phyloP scores from a whole-genome alignment of 1,140 invertebrate species.

The Penaeus indicus region DNA sequence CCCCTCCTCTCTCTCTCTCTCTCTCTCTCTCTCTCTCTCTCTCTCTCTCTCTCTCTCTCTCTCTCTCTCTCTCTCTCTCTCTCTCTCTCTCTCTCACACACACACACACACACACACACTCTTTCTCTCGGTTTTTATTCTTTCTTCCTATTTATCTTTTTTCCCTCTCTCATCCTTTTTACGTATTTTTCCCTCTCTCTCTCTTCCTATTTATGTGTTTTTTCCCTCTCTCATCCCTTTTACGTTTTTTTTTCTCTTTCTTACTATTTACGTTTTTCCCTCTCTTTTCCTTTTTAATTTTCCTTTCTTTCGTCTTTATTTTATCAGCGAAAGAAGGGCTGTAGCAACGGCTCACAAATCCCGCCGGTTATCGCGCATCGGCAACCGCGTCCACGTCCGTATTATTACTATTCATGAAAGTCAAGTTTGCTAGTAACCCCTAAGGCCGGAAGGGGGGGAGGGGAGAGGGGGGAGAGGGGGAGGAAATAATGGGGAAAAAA shows the following conservation, averaged over 20 bases:
- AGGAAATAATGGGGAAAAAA: too few relatives aligned
- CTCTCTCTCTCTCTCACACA: neutral
- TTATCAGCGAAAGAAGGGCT: too few relatives aligned
- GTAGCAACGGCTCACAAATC: too few relatives aligned
- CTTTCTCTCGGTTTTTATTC: neutral
- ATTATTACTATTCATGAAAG: too few relatives aligned
- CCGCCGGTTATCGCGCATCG: too few relatives aligned
- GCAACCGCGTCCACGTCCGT: too few relatives aligned
- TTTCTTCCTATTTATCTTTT: neutral
- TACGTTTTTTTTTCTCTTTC: too few relatives aligned
- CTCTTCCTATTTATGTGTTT: conserved; percentile 4
- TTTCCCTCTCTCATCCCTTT: neutral
- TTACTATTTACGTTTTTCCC: too few relatives aligned
- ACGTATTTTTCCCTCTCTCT: conserved; percentile 8
- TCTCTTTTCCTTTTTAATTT: too few relatives aligned
- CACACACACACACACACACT: neutral
- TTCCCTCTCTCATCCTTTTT: neutral
- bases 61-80: neutral
- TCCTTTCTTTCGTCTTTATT: too few relatives aligned
- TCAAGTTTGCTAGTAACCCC: too few relatives aligned
- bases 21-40: neutral
- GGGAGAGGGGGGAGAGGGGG: too few relatives aligned
- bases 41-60: neutral
- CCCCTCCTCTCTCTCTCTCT: neutral
- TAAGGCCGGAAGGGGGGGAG: neutral